These are phyloP conservation scores for Pantherophis vulpinus DNA, from an alignment of 2,797 vertebrate species.

Conservation along the genomic window DNA sequence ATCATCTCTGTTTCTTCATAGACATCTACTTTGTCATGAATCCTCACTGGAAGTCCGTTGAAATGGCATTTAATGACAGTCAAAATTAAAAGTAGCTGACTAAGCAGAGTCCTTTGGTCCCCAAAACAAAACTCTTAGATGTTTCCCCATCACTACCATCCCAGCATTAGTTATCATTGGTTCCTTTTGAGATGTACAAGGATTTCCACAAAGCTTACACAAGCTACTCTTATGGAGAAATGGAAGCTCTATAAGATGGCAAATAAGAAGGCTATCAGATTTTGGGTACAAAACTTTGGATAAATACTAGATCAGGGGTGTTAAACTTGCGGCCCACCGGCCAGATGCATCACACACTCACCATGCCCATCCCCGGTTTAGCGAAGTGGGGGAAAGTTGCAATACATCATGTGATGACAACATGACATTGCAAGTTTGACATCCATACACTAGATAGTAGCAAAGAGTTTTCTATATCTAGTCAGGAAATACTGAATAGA, in stretches of 20 bases:
- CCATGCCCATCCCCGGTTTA: no score
- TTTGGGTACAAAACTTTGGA: not conserved
- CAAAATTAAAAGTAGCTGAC: not conserved
- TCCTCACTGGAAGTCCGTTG: no score
- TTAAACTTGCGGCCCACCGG: fast-evolving
- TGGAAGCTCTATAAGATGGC: not conserved
- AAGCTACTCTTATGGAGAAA: not conserved
- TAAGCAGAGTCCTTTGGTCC: not conserved
- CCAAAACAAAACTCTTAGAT: not conserved
- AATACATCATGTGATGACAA: no score
- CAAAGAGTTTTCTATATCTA: not conserved
- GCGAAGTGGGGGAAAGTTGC: no score
- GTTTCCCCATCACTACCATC: not conserved
- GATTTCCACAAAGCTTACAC: not conserved
- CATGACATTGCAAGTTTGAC: no score
- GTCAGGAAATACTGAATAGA: not conserved
- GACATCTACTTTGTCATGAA: no score
- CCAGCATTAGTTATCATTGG: not conserved
- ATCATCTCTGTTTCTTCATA: no score
- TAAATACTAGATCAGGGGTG: not conserved
- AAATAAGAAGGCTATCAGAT: not conserved
- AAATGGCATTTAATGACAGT: no score
- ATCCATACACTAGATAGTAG: no score
- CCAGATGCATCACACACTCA: no score
- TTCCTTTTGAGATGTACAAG: not conserved